Percentiles rank a stretch among this genome's conserved stretches.
phyloP scores from a whole-genome alignment of 30 jellyfish, hydroid and myxozoan species.

The Rhopilema esculentum region DNA sequence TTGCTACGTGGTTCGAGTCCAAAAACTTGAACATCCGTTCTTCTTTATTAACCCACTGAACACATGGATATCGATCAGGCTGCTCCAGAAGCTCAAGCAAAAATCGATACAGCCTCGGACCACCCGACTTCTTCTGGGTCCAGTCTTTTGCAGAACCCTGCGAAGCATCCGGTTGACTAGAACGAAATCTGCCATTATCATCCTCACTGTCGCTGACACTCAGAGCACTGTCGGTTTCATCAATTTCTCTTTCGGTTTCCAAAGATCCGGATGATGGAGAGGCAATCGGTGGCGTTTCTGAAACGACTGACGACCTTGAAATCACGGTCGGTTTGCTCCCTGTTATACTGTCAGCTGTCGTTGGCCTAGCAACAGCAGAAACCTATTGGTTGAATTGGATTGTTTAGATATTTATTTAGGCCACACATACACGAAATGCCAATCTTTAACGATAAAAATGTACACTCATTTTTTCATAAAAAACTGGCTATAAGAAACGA shows the following conservation, averaged over 20 bases:
- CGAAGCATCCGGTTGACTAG: background rate
- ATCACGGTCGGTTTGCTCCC: background rate
- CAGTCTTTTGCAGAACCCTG: conserved; percentile 15
- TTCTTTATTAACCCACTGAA: conserved; percentile 82
- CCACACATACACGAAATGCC: no score
- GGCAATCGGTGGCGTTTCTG: background rate
- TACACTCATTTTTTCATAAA: no score
- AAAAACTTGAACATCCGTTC: conserved; percentile 76
- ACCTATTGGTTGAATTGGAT: background rate
- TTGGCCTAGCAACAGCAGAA: background rate
- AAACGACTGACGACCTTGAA: background rate
- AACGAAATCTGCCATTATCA: conserved; percentile 9
- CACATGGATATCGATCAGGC: conserved; percentile 72
- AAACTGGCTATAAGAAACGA: no score
- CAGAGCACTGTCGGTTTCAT: conserved; percentile 49
- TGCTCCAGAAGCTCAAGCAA: conserved; percentile 68
- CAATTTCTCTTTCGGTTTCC: conserved; percentile 33
- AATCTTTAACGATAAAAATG: no score
- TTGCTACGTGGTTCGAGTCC: conserved; percentile 81
- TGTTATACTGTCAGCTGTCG: background rate
- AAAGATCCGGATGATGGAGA: conserved; percentile 23
- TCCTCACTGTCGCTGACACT: conserved; percentile 59
- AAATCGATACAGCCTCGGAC: conserved; percentile 78
- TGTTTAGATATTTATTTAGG: no score
- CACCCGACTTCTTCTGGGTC: conserved; percentile 11